Percentiles rank a stretch among this genome's conserved stretches.
Evolutionary conservation across 2,113 vertebrate species (phyloP).

Genomic region (Numida meleagris): DNA sequence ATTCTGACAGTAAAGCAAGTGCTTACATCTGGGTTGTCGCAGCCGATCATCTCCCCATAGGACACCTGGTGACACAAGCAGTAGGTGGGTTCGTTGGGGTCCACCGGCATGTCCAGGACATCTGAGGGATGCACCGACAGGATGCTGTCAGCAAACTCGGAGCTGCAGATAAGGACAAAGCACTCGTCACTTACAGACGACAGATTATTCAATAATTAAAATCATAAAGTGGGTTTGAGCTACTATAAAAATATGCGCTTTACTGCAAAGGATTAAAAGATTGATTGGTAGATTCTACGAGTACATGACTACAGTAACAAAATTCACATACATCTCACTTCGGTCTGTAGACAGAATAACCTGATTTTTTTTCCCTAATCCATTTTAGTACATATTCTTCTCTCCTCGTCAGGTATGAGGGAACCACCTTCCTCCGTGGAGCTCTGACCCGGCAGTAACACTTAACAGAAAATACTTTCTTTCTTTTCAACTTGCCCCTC

Average conservation of each 20-base stretch:
- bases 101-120: slow-evolving; percentile 98
- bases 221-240: not conserved
- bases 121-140: slow-evolving; percentile 95
- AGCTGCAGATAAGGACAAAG: slow-evolving; percentile 68
- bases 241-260: not conserved
- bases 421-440: not conserved
- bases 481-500: not conserved
- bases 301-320: not conserved
- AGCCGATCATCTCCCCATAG: slow-evolving; percentile 98
- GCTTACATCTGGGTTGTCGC: slow-evolving; percentile 95
- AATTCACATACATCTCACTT: not conserved
- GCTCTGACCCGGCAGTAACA: not conserved
- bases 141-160: slow-evolving; percentile 87
- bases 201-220: not conserved
- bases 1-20: not conserved
- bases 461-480: not conserved
- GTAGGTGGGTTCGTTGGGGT: slow-evolving; percentile 97
- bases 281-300: not conserved
- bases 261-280: not conserved
- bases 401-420: not conserved
- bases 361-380: rapidly evolving
- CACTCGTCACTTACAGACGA: not conserved
- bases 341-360: not conserved
- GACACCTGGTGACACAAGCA: slow-evolving; percentile 98
- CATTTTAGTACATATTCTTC: not conserved